A percentile compares a stretch with the other conserved stretches of the same genome.
Evolutionary conservation across 64 coral and sea anemone species (phyloP).

Genomic region (Stylophora pistillata): DNA sequence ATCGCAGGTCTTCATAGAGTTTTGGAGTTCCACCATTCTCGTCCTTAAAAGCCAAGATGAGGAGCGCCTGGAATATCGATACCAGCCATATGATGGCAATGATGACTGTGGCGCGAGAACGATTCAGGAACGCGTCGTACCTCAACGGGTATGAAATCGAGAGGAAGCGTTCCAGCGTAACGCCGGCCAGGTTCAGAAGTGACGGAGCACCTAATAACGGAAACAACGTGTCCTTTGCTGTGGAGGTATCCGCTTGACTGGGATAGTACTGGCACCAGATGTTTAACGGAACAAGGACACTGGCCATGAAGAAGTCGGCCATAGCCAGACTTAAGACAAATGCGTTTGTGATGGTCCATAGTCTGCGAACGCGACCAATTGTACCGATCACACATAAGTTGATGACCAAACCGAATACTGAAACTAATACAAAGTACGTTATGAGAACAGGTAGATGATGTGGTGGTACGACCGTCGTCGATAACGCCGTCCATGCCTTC

Average conservation of each 20-base stretch:
- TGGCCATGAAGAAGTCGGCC: constrained; percentile 70
- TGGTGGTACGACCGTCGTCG: not conserved
- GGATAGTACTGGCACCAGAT: constrained; percentile 37
- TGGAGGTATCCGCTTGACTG: not conserved
- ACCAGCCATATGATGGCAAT: constrained; percentile 65
- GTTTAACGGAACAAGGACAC: constrained; percentile 54
- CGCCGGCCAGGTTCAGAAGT: constrained; percentile 77
- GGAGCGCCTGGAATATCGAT: constrained; percentile 43
- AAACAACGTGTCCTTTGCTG: constrained; percentile 50
- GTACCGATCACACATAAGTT: constrained; percentile 66
- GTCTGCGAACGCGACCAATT: constrained; percentile 53
- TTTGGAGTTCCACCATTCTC: not conserved
- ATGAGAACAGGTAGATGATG: not conserved
- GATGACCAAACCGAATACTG: constrained; percentile 45
- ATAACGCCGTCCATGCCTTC: not conserved
- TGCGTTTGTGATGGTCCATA: constrained; percentile 71
- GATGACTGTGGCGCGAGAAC: constrained; percentile 12
- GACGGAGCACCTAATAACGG: constrained; percentile 73
- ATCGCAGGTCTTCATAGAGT: constrained; percentile 66
- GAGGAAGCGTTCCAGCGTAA: constrained; percentile 82
- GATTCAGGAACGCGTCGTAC: constrained; percentile 52
- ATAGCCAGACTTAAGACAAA: constrained; percentile 75
- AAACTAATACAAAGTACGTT: constrained; percentile 50
- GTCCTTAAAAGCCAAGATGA: constrained; percentile 45
- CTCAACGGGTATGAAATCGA: constrained; percentile 70